Conservation (phyloP, 2,797 vertebrate genomes). For the Cuculus canorus region DNA sequence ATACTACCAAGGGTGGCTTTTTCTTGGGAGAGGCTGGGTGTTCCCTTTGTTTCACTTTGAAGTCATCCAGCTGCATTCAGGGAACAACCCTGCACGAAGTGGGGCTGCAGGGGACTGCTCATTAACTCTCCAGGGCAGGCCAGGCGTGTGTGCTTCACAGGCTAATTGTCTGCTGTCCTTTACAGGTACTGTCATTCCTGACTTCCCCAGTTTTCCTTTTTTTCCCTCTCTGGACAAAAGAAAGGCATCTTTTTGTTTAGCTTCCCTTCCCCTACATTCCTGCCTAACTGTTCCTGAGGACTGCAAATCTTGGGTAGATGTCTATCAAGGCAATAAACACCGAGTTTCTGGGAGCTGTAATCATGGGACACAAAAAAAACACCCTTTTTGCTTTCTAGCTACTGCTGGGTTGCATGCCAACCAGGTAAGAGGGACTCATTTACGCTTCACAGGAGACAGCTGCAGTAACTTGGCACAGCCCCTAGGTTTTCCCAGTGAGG, state of each 20-base stretch:
- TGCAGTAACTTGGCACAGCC: slow-evolving; percentile 41
- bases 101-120: neutral
- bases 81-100: neutral
- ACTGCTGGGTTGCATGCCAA: slow-evolving; percentile 23
- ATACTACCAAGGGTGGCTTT: neutral
- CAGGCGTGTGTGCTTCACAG: neutral
- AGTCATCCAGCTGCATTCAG: neutral
- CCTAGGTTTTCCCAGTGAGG: neutral
- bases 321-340: slow-evolving; percentile 39
- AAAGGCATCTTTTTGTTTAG: slow-evolving; percentile 6
- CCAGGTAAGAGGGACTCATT: slow-evolving; percentile 46
- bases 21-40: slow-evolving; percentile 9
- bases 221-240: neutral
- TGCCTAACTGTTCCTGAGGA: neutral
- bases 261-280: slow-evolving; percentile 18
- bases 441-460: slow-evolving; percentile 46
- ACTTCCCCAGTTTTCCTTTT: neutral
- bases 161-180: neutral
- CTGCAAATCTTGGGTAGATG: slow-evolving; percentile 11
- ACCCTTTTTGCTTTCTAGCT: slow-evolving; percentile 39
- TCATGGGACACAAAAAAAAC: neutral
- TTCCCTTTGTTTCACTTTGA: slow-evolving; percentile 15
- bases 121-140: neutral
- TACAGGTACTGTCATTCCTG: neutral
- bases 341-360: slow-evolving; percentile 4